phyloP scores from a whole-genome alignment of 2,113 vertebrate genomes.

The Calidris pygmaea region DNA sequence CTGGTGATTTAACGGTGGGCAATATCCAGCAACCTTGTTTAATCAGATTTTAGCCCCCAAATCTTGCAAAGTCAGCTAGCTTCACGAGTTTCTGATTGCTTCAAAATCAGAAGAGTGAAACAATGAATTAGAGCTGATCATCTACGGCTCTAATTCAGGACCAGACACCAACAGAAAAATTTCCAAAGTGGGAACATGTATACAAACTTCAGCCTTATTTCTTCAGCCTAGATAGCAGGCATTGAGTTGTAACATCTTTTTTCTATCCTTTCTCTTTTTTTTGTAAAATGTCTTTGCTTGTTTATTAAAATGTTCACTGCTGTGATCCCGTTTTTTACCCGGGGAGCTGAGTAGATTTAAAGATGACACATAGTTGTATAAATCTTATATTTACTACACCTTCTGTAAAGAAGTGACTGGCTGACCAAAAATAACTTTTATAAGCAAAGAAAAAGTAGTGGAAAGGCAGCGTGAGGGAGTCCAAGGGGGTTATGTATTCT shows the following conservation, averaged over 20 bases:
- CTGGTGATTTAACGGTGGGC: neutral
- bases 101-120: conserved; percentile 35
- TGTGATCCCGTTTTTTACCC: conserved; percentile 43
- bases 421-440: conserved; percentile 34
- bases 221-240: neutral
- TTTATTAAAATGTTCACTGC: conserved; percentile 61
- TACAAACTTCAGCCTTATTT: neutral
- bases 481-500: neutral
- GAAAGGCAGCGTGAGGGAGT: neutral
- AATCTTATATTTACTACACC: conserved; percentile 16
- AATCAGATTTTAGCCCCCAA: conserved; percentile 34
- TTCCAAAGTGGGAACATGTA: neutral
- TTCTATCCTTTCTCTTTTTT: neutral
- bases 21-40: conserved; percentile 16
- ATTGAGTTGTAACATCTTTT: neutral
- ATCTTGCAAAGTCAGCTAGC: conserved; percentile 36
- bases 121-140: conserved; percentile 31
- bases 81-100: conserved; percentile 8
- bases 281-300: conserved; percentile 13
- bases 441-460: neutral
- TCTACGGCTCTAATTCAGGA: neutral
- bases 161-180: conserved; percentile 6
- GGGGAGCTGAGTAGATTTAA: conserved; percentile 24
- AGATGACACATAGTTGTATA: conserved; percentile 34
- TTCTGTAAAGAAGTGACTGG: conserved; percentile 7